A percentile compares a stretch with the other conserved stretches of the same genome.
phyloP scores from a whole-genome alignment of 2,113 vertebrate genomes.

The Eurypyga helias region DNA sequence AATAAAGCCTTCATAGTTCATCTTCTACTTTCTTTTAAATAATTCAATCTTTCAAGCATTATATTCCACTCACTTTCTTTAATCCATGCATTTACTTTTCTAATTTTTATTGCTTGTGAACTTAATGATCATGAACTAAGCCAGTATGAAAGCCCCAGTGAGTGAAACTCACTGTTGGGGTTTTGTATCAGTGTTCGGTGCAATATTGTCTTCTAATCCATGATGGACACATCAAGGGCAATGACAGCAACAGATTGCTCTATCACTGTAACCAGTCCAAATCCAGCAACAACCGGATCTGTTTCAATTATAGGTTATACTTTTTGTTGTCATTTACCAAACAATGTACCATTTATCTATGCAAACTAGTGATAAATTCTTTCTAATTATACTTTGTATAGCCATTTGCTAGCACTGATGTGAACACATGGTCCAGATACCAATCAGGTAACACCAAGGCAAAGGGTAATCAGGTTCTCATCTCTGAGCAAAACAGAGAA shows the following conservation, averaged over 20 bases:
- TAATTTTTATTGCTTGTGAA: slow-evolving; percentile 7
- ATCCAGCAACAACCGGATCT: neutral
- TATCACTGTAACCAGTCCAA: neutral
- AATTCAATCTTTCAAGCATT: neutral
- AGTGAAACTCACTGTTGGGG: neutral
- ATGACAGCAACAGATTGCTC: neutral
- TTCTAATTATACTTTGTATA: neutral
- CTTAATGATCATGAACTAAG: neutral
- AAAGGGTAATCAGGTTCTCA: neutral
- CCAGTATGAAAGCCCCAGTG: accelerated
- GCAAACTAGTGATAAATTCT: neutral
- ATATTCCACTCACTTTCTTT: neutral
- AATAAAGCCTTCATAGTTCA: neutral
- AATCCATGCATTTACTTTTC: neutral
- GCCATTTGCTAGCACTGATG: neutral
- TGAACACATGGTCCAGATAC: neutral
- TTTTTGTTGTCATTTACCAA: neutral
- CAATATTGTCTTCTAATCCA: neutral
- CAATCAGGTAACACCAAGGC: neutral
- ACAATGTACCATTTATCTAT: neutral
- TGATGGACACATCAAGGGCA: neutral
- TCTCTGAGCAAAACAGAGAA: accelerated
- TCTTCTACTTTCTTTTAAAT: neutral
- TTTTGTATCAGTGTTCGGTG: neutral
- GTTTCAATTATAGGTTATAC: neutral